Conservation (phyloP, 2,888 invertebrate genomes). For the Drosophila robusta region DNA sequence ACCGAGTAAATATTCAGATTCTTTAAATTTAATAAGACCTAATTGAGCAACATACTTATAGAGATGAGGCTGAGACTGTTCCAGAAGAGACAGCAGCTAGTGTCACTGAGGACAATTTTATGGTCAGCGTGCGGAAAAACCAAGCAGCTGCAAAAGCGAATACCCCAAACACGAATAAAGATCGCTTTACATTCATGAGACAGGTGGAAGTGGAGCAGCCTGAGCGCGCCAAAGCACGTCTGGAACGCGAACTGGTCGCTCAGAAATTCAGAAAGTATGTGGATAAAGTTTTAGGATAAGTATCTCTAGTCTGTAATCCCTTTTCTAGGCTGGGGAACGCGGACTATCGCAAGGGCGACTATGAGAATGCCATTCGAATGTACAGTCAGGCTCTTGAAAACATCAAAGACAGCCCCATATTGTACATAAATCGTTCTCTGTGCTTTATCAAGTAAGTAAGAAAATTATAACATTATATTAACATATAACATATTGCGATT, state of each 20-base stretch:
- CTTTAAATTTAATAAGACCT: neutral
- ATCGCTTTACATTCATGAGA: conserved; percentile 90
- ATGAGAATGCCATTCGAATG: conserved; percentile 89
- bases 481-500: neutral
- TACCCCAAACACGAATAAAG: conserved; percentile 83
- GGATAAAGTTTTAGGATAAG: neutral
- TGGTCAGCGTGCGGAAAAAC: conserved; percentile 86
- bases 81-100: conserved; percentile 74
- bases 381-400: conserved; percentile 92
- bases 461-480: neutral
- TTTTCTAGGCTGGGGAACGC: conserved; percentile 87
- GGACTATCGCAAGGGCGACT: conserved; percentile 89
- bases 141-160: conserved; percentile 1
- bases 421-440: conserved; percentile 93
- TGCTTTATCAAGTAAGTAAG: conserved; percentile 84
- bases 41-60: neutral
- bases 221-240: conserved; percentile 88
- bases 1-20: conserved; percentile 31
- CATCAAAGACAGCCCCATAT: conserved; percentile 90
- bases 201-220: conserved; percentile 91
- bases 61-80: conserved; percentile 18
- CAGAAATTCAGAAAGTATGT: conserved; percentile 88
- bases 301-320: neutral
- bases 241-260: conserved; percentile 89
- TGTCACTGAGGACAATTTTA: conserved; percentile 84